Evolutionary conservation across 2,888 invertebrate genomes (phyloP), one percentile per base, ranked within the genome.

Genomic region (Chouioia cunea): DNA sequence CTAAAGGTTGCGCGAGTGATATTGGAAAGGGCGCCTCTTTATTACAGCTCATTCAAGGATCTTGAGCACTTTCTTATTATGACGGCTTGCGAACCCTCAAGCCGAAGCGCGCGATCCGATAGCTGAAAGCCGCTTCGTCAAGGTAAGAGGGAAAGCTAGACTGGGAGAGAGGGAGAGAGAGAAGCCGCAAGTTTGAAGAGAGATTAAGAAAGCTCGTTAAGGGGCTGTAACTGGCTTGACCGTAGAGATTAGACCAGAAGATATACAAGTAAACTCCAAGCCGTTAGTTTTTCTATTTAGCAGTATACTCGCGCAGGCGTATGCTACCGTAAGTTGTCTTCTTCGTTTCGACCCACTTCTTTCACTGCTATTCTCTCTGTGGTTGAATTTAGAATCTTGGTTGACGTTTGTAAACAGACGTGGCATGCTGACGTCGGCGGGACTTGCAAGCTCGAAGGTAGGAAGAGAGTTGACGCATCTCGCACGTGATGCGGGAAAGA

Each of bases 201-300:
- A 73, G 73, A 73, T 73, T 70, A 73, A 70, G 63, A 54, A 58
- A 64, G 54, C 73, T 70, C 73, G 73, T 66, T 70, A 70, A 52
- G 63, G 43, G 48, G 12, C 46, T 59, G 53, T 66, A 70, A 70
- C 65, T 69, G 66, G 56, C 66, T 64, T 65, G 60, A 36, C 59
- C 27, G 46, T 47, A 69, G 59, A 66, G 66, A 73, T 70, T 66
- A 65, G 66, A 16, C 18, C 58, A 20, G 22, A 47, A 67, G 73
- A 73, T 73, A n/a, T n/a, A 58, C 56, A 57, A 27, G 72, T 36
- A 10, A 12, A 10, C 36, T 56, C 57, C 48, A 48, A 60, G 67
- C 58, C 64, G 58, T 73, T 73, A 63, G 54, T 66, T 67, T 64
- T 50, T 44, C 53, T 36, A 59, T 58, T 67, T 59, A 63, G 20